These are phyloP conservation scores for Corynorhinus townsendii DNA, from an alignment of 2,113 vertebrate genomes.

Conservation along the genomic window DNA sequence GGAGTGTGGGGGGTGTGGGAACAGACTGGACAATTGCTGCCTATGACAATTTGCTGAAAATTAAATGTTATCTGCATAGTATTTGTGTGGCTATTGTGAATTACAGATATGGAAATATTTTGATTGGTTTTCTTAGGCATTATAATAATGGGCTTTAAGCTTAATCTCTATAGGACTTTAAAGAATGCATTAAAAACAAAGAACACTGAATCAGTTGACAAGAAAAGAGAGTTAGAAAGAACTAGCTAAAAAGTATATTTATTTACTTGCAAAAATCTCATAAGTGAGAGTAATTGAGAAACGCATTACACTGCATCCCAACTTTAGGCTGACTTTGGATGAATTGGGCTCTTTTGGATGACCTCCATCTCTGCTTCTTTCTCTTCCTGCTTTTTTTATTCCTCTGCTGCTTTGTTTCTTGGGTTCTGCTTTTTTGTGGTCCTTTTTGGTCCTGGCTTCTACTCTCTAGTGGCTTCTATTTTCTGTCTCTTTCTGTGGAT, in stretches of 20 bases:
- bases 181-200: slow-evolving; percentile 9
- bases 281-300: background rate
- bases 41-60: slow-evolving; percentile 47
- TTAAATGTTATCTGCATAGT: background rate
- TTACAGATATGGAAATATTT: background rate
- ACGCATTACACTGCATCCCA: background rate
- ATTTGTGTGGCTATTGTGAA: background rate
- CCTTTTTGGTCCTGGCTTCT: background rate
- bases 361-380: background rate
- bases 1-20: no score
- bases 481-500: background rate
- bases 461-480: background rate
- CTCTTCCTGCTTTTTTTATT: background rate
- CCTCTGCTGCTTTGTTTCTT: background rate
- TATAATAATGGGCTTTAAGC: background rate
- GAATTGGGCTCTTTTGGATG: background rate
- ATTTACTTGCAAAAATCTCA: background rate
- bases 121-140: background rate
- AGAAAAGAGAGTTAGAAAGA: slow-evolving; percentile 17
- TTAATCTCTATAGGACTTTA: background rate
- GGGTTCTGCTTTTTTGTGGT: background rate
- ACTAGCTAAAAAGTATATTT: background rate
- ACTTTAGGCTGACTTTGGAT: background rate
- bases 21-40: background rate
- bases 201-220: background rate